phyloP scores from a whole-genome alignment of 92 coral and sea anemone genomes.

The Parazoanthus atlanticus region DNA sequence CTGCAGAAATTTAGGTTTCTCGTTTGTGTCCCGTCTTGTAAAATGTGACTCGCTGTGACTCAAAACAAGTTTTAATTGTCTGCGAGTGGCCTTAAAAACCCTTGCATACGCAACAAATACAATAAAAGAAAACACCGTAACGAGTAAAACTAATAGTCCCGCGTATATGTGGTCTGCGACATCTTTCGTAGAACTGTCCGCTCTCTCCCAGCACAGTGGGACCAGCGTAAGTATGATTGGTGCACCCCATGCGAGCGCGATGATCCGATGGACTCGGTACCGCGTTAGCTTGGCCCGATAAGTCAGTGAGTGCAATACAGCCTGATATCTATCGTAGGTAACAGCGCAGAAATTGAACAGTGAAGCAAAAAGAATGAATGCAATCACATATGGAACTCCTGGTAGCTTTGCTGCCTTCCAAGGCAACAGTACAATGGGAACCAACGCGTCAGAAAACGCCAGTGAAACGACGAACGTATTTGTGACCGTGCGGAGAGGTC shows the following conservation, averaged over 20 bases:
- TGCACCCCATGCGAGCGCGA: constrained; percentile 72
- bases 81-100: constrained; percentile 82
- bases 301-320: constrained; percentile 78
- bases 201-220: constrained; percentile 78
- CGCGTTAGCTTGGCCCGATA: constrained; percentile 77
- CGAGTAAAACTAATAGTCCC: constrained; percentile 75
- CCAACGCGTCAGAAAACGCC: constrained; percentile 88
- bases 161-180: constrained; percentile 66
- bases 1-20: neutral
- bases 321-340: constrained; percentile 90
- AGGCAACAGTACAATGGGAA: constrained; percentile 81
- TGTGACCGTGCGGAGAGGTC: constrained; percentile 82
- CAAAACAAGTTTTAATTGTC: constrained; percentile 78
- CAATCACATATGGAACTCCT: constrained; percentile 75
- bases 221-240: constrained; percentile 73
- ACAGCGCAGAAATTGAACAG: constrained; percentile 92
- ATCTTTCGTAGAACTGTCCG: constrained; percentile 36
- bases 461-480: constrained; percentile 87
- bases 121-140: constrained; percentile 63
- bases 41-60: constrained; percentile 30
- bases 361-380: constrained; percentile 90
- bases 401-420: constrained; percentile 42
- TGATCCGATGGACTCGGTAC: constrained; percentile 63
- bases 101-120: constrained; percentile 74
- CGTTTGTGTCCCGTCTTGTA: neutral